phyloP scores from a whole-genome alignment of 2,113 vertebrate species.

The Pygoscelis adeliae region DNA sequence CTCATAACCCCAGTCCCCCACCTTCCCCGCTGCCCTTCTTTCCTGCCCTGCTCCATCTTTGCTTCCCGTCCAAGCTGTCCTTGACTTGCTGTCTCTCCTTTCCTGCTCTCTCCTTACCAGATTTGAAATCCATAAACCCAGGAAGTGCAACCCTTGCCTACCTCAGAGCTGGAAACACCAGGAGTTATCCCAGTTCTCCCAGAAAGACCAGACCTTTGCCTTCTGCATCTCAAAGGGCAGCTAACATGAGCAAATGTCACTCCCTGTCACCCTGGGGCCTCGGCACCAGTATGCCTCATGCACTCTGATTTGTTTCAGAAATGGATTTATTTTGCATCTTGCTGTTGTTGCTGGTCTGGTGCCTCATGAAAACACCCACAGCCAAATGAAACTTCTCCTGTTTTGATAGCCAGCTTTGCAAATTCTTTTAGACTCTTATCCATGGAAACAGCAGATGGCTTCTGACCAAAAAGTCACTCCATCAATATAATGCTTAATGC shows the following conservation, averaged over 20 bases:
- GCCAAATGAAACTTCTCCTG: not conserved
- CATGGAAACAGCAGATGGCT: constrained; percentile 36
- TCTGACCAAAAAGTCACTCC: constrained; percentile 54
- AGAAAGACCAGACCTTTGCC: not conserved
- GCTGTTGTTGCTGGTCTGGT: not conserved
- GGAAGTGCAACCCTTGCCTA: not conserved
- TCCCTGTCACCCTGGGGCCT: not conserved
- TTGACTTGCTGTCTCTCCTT: not conserved
- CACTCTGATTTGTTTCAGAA: not conserved
- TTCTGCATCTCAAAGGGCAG: not conserved
- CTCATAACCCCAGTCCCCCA: not conserved
- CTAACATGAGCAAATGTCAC: not conserved
- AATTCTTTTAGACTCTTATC: constrained; percentile 34
- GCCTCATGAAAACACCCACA: not conserved
- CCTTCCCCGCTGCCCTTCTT: not conserved
- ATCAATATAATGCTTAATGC: constrained; percentile 41
- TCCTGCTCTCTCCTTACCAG: not conserved
- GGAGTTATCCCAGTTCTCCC: not conserved
- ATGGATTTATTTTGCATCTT: not conserved
- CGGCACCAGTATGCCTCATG: not conserved
- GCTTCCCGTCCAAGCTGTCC: not conserved
- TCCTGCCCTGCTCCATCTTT: not conserved
- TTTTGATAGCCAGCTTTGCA: constrained; percentile 15
- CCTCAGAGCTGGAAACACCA: not conserved
- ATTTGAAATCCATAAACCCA: not conserved